Conservation (phyloP, 2,888 invertebrate genomes). For the Caenorhabditis drosophilae region DNA sequence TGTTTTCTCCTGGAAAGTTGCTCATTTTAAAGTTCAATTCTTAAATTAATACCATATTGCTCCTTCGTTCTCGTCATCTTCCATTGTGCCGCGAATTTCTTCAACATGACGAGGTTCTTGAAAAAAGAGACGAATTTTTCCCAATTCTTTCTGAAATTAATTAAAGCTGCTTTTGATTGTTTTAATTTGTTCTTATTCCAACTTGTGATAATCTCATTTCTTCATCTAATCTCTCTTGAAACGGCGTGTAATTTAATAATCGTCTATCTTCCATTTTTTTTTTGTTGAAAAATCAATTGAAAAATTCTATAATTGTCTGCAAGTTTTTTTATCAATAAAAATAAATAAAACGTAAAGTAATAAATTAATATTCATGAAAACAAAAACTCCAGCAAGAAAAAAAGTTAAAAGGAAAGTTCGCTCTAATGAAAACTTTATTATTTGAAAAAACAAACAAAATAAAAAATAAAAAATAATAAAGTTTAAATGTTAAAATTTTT, state of each 20-base stretch:
- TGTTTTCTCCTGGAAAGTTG: conserved; percentile 16
- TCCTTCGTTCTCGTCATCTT: conserved; percentile 34
- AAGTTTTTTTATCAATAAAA: neutral
- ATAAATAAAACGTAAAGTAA: neutral
- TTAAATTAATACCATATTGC: conserved; percentile 17
- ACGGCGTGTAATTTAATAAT: conserved; percentile 8
- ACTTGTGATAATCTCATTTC: conserved; percentile 33
- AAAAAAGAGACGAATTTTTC: conserved; percentile 47
- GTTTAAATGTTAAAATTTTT: too few relatives aligned
- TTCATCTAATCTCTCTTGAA: conserved; percentile 16
- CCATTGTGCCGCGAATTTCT: conserved; percentile 50
- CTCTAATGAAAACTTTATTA: neutral
- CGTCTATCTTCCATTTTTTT: conserved; percentile 22
- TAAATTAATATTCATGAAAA: neutral
- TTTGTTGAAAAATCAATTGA: neutral
- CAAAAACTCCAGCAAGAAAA: too few relatives aligned
- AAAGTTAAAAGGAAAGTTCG: neutral
- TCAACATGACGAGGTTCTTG: conserved; percentile 63
- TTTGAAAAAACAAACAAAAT: too few relatives aligned
- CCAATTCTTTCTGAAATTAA: conserved; percentile 35
- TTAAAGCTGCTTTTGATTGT: neutral
- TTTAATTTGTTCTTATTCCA: neutral
- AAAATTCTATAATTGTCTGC: neutral
- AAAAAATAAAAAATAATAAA: too few relatives aligned
- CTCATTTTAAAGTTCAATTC: neutral